These are phyloP conservation scores for Phymanthus crucifer DNA, from an alignment of 92 coral and sea anemone genomes.

Conservation along the genomic window DNA sequence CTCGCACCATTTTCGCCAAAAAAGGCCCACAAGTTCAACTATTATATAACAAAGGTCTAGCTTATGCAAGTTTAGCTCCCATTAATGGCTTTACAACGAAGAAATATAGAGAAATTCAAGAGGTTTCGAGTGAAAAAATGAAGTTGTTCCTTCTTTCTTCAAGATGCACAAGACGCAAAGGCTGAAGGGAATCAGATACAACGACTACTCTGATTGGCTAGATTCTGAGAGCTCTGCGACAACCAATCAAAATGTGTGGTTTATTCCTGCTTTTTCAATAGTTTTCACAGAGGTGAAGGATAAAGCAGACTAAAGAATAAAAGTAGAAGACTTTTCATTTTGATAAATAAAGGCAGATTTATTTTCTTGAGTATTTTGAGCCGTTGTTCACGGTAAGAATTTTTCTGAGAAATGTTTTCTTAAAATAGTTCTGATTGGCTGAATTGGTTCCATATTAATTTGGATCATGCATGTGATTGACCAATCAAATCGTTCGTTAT, in stretches of 20 bases:
- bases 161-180: slow-evolving; percentile 23
- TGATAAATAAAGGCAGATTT: neutral
- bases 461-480: slow-evolving; percentile 10
- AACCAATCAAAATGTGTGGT: slow-evolving; percentile 16
- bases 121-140: neutral
- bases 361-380: neutral
- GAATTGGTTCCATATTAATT: neutral
- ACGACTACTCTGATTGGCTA: slow-evolving; percentile 20
- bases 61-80: neutral
- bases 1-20: slow-evolving; percentile 81
- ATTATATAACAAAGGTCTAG: neutral
- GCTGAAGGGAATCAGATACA: slow-evolving; percentile 23
- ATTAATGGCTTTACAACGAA: neutral
- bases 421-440: neutral
- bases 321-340: neutral
- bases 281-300: neutral
- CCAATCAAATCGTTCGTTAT: slow-evolving; percentile 38
- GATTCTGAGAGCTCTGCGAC: neutral
- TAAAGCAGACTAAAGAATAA: neutral
- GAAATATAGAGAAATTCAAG: slow-evolving; percentile 10
- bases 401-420: neutral
- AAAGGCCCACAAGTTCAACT: neutral
- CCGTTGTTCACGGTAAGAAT: neutral
- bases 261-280: neutral
- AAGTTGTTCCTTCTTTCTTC: slow-evolving; percentile 30